Evolutionary conservation across 2,113 vertebrate genomes (phyloP), one percentile per base, ranked within the genome.

Genomic region (Myotis yumanensis): DNA sequence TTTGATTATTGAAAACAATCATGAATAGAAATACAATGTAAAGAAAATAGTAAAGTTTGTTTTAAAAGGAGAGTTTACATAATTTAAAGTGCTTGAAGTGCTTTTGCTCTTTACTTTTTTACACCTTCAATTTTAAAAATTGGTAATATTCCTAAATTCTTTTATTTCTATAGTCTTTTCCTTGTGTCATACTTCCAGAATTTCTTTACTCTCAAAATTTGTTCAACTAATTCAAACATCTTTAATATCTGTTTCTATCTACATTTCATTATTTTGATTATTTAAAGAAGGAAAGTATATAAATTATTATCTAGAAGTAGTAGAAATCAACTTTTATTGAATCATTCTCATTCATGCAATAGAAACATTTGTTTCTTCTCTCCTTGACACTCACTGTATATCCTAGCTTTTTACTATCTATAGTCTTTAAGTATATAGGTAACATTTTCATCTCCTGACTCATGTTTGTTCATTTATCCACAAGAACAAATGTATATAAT

Each of bases 381-480:
- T 89, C 25, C 10, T 81, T 96, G 90, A 62, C 68, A 77, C 23
- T 43, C 32, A 69, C 4, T 85, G 1, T 72, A 54, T 73, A 37
- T 57, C 62, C 57, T 86, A 46, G 14, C 48, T 91, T 80, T 89
- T 79, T 82, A 82, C 86, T 89, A 64, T 73, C 28, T 25, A 72
- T 11, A 76, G n/a, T 89, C 64, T 89, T 87, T 91, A 64, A 46
- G 17, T 83, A 46, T 64, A 32, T 46, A 94, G 69, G 89, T 91
- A 52, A 92, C 72, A 96, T 89, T 95, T 64, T 94, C 59, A 86
- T 95, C 52, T 97, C 93, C 96, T 95, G 95, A 96, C 75, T 97
- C 94, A 95, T 93, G 86, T 96, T 93, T 96, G 90, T 94, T 96
- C 93, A 96, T 95, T 96, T 95, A 96, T 87, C 22, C 37, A 93